Evolutionary conservation across 2,888 invertebrate species (phyloP).

Genomic region (Sinopyrophorus schimmeli): DNA sequence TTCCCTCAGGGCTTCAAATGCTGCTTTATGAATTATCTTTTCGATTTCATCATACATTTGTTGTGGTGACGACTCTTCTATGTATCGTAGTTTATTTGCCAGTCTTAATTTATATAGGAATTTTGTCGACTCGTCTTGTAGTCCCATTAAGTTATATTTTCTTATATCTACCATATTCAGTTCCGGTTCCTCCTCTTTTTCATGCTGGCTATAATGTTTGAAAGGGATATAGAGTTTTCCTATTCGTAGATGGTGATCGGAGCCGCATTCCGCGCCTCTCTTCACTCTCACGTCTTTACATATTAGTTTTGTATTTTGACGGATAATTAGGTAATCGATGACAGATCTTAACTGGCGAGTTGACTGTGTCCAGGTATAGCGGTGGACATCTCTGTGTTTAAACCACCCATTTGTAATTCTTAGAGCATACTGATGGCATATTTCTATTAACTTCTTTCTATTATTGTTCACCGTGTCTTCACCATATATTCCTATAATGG

Average conservation of each 20-base stretch:
- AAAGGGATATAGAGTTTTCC: no score
- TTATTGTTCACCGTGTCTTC: not conserved
- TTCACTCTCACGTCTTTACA: conserved; percentile 4
- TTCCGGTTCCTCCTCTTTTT: not conserved
- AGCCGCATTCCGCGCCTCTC: conserved; percentile 2
- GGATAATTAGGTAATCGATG: not conserved
- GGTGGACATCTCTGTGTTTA: no score
- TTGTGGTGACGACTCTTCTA: not conserved
- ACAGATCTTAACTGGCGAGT: no score
- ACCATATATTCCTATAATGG: not conserved
- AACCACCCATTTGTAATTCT: not conserved
- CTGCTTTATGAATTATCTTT: not conserved
- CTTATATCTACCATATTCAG: no score
- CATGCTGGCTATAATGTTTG: no score
- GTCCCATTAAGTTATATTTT: no score
- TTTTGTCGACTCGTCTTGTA: no score
- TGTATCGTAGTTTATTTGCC: no score
- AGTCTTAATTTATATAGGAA: no score
- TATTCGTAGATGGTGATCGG: no score
- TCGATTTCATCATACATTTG: not conserved
- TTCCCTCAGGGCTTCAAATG: not conserved
- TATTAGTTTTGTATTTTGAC: no score
- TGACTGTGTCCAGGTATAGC: no score
- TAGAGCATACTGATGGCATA: conserved; percentile 2
- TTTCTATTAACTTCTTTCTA: not conserved